phyloP scores from a whole-genome alignment of 2,113 vertebrate species.

The Lipophrys pholis region DNA sequence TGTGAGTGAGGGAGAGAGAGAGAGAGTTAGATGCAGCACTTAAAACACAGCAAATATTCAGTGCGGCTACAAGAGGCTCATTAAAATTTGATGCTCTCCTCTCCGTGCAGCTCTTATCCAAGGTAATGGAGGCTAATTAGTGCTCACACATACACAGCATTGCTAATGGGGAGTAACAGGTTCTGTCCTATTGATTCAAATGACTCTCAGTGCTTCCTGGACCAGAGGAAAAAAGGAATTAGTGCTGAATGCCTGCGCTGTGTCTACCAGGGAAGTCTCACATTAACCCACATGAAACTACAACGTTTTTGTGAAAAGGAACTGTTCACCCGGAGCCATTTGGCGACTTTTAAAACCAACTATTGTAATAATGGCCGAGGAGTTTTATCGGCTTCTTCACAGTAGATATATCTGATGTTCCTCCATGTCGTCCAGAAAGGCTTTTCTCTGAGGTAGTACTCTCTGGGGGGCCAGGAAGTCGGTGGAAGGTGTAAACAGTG shows the following conservation, averaged over 20 bases:
- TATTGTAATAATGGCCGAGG: background rate
- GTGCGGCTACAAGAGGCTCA: slow-evolving; percentile 74
- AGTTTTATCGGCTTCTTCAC: slow-evolving; percentile 6
- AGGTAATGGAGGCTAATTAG: slow-evolving; percentile 79
- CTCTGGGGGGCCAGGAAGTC: background rate
- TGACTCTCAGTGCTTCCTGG: slow-evolving; percentile 65
- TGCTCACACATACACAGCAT: slow-evolving; percentile 62
- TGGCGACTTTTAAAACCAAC: no score
- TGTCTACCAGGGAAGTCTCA: slow-evolving; percentile 28
- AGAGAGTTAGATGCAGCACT: slow-evolving; percentile 51
- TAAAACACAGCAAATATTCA: slow-evolving; percentile 69
- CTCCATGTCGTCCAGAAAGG: background rate
- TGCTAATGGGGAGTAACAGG: slow-evolving; percentile 77
- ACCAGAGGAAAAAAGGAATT: slow-evolving; percentile 6
- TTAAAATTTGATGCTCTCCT: slow-evolving; percentile 80
- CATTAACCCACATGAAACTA: slow-evolving; percentile 1
- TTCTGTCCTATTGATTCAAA: slow-evolving; percentile 77
- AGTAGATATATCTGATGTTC: background rate
- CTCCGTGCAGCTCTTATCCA: slow-evolving; percentile 77
- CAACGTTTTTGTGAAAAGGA: slow-evolving; percentile 14
- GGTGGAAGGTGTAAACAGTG: background rate
- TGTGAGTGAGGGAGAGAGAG: slow-evolving; percentile 17
- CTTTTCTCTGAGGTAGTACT: background rate
- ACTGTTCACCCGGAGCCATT: background rate
- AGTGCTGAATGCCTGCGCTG: slow-evolving; percentile 19